Percentiles rank a stretch among this genome's conserved stretches.
These are phyloP conservation scores for Spea multiplicata DNA, from an alignment of 2,113 vertebrate genomes.

Conservation along the genomic window DNA sequence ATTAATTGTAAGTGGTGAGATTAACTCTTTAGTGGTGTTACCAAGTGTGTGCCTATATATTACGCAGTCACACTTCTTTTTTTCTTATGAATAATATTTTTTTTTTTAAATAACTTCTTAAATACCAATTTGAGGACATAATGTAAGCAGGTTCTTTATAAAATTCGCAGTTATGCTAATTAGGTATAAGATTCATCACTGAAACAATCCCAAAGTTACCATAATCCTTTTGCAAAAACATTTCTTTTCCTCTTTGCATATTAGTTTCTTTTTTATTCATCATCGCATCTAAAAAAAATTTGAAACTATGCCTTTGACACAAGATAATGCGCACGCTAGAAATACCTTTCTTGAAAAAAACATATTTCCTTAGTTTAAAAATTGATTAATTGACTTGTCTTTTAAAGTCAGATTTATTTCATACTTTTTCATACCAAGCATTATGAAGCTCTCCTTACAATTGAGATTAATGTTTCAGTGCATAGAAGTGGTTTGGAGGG, in stretches of 20 bases:
- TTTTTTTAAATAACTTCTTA: background rate
- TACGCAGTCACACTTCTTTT: too few relatives aligned
- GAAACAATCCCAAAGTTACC: background rate
- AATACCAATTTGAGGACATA: background rate
- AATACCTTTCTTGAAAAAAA: conserved; percentile 37
- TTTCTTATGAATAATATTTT: background rate
- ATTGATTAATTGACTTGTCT: conserved; percentile 72
- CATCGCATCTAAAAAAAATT: background rate
- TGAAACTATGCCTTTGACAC: background rate
- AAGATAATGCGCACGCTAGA: conserved; percentile 46
- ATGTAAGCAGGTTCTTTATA: background rate
- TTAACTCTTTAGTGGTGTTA: background rate
- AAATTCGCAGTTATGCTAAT: background rate
- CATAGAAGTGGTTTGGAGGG: conserved; percentile 71
- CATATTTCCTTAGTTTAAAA: conserved; percentile 56
- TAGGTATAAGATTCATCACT: background rate
- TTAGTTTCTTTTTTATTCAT: background rate
- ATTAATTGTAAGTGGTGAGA: background rate
- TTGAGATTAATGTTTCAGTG: conserved; percentile 78
- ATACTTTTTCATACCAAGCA: conserved; percentile 71
- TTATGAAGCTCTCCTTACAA: conserved; percentile 73
- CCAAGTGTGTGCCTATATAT: background rate
- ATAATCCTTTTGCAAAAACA: background rate
- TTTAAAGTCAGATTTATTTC: conserved; percentile 78
- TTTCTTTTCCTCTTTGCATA: background rate